A percentile compares a stretch with the other conserved stretches of the same genome.
Evolutionary conservation across 2,888 invertebrate genomes (phyloP).

Genomic region (Adelognathus sp.): DNA sequence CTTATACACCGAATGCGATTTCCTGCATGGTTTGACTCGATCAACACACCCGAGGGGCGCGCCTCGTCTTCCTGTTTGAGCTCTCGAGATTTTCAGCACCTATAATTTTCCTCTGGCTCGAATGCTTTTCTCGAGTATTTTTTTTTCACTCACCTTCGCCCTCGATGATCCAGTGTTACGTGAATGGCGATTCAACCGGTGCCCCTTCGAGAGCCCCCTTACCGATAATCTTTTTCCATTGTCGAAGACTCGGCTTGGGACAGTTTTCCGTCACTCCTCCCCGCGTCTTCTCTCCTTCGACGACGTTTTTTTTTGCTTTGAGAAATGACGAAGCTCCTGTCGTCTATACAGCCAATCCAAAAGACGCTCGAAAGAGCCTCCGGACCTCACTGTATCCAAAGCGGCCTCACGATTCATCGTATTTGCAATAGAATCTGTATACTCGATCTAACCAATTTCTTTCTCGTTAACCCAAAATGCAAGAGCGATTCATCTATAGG

Average conservation of each 20-base stretch:
- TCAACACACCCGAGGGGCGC: constrained; percentile 60
- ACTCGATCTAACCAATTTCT: constrained; percentile 1
- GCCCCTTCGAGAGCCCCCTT: constrained; percentile 53
- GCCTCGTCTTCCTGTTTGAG: constrained; percentile 76
- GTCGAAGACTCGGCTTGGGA: constrained; percentile 55
- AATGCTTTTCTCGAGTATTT: constrained; percentile 53
- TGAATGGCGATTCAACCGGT: constrained; percentile 66
- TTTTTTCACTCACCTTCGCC: constrained; percentile 67
- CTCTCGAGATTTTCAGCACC: constrained; percentile 78
- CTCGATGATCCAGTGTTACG: constrained; percentile 69
- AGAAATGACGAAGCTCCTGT: constrained; percentile 8
- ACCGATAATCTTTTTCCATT: constrained; percentile 67
- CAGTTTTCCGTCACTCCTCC: constrained; percentile 51
- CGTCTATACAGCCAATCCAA: not conserved
- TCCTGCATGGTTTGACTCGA: constrained; percentile 77
- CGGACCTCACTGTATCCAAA: constrained; percentile 4
- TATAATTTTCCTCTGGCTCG: constrained; percentile 75
- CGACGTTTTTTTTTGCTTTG: constrained; percentile 24
- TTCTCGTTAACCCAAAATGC: constrained; percentile 31
- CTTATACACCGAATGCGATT: constrained; percentile 71
- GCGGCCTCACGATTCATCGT: not conserved
- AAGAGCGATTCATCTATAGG: no score
- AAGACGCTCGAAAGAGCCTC: not conserved
- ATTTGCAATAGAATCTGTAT: not conserved
- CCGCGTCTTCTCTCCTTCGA: not conserved